A percentile compares a stretch with the other conserved stretches of the same genome.
phyloP scores from a whole-genome alignment of 2,797 vertebrate species.

The Schizopygopsis malacanthus region DNA sequence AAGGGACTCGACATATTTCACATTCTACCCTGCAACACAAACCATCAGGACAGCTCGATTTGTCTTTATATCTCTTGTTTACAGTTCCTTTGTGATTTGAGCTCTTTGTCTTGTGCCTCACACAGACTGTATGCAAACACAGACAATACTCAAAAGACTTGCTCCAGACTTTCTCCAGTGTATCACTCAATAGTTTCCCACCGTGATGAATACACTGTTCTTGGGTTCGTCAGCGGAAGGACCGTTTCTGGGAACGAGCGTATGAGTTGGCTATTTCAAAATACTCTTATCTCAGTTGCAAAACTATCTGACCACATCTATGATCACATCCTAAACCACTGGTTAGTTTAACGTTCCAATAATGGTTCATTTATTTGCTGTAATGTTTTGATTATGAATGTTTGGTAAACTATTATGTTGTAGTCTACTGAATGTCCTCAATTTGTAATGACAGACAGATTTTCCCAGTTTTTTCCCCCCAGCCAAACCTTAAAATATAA shows the following conservation, averaged over 20 bases:
- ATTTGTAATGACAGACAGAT: background rate
- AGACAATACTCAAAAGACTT: slow-evolving; percentile 20
- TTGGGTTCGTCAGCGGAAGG: background rate
- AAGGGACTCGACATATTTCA: background rate
- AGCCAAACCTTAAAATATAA: background rate
- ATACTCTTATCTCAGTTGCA: background rate
- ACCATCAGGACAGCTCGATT: slow-evolving; percentile 43
- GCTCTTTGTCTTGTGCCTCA: slow-evolving; percentile 31
- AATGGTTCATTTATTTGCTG: background rate
- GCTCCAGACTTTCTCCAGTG: slow-evolving; percentile 5
- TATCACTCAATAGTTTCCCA: background rate
- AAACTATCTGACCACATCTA: slow-evolving; percentile 8
- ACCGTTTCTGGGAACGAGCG: slow-evolving; percentile 37
- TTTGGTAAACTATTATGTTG: background rate
- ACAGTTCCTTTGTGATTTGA: slow-evolving; percentile 6
- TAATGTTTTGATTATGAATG: slow-evolving; percentile 18
- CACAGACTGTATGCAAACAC: slow-evolving; percentile 25
- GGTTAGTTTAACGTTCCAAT: background rate
- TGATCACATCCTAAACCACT: background rate
- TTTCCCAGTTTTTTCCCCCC: background rate
- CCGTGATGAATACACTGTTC: background rate
- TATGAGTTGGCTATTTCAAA: background rate
- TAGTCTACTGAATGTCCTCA: background rate
- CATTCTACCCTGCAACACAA: slow-evolving; percentile 23
- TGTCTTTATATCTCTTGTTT: slow-evolving; percentile 43